phyloP scores from a whole-genome alignment of 1,140 invertebrate species.

The Drosophila willistoni region DNA sequence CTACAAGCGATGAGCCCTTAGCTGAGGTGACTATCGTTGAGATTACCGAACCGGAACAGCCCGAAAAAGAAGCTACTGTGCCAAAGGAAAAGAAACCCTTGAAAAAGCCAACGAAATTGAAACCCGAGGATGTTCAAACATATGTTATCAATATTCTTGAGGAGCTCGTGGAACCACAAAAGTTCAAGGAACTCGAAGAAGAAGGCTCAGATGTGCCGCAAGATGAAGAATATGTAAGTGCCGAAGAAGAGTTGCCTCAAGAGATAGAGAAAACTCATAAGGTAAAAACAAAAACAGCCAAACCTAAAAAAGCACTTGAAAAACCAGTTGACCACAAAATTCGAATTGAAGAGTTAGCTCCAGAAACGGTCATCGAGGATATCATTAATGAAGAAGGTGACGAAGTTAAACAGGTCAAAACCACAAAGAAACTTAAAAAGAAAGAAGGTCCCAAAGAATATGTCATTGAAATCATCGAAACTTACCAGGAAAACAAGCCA shows the following conservation, averaged over 20 bases:
- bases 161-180: constrained; percentile 52
- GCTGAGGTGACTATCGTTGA: constrained; percentile 56
- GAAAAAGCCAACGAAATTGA: constrained; percentile 58
- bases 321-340: constrained; percentile 63
- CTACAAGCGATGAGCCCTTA: constrained; percentile 46
- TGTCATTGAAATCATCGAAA: constrained; percentile 72
- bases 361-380: constrained; percentile 71
- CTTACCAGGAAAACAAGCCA: constrained; percentile 79
- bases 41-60: constrained; percentile 34
- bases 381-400: constrained; percentile 82
- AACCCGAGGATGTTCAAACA: constrained; percentile 54
- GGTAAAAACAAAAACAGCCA: constrained; percentile 70
- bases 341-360: constrained; percentile 77
- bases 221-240: constrained; percentile 39
- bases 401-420: constrained; percentile 73
- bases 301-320: constrained; percentile 62
- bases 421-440: constrained; percentile 74
- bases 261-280: constrained; percentile 58
- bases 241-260: constrained; percentile 22
- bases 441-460: constrained; percentile 72
- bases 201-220: constrained; percentile 25
- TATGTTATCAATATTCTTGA: constrained; percentile 69
- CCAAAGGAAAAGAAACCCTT: constrained; percentile 26
- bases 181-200: constrained; percentile 34
- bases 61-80: background rate